Base-by-base conservation (phyloP, 2,113 vertebrate species). In the Thryonomys swinderianus region DNA sequence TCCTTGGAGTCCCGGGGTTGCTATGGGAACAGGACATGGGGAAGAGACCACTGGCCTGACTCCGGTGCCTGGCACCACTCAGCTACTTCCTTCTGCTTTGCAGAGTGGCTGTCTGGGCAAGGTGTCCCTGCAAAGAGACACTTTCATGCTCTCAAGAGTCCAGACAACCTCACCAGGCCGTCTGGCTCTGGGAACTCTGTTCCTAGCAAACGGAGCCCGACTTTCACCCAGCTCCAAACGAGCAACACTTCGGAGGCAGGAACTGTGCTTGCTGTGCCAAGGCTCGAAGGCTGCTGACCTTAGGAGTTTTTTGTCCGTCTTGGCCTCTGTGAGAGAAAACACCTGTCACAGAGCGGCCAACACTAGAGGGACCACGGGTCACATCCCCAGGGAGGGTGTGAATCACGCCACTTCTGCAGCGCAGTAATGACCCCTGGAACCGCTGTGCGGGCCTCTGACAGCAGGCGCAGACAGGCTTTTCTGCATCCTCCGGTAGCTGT, bases 211-310 rank as follows among this genome's bases (percentile, higher is more conserved):
- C 25, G 40, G 53, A n/a, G n/a, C n/a, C 88, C 27, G 88, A 73
- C 76, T 89, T 83, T 32, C 48, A 57, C 42, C 51, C 79, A 78
- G n/a, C 71, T 81, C 71, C 90, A 96, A 71, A 85, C 42, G 78
- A 88, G 21, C 78, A 69, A 86, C 55, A 27, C 80, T 59, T 20
- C 40, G 67, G 18, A 45, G 84, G 87, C 67, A 57, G 16, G 55
- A 88, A 86, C 45, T 40, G 42, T 12, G 11, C 76, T 85, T 64
- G 21, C 83, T 71, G 73, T 66, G 67, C n/a, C 62, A 40, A 73
- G 27, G 30, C 62, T 20, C 73, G 37, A 80, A 83, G 37, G 42
- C 48, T 83, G 76, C 89, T 92, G 69, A 94, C 4, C 3, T 53
- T 66, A 90, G 74, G 45, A 76, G 32, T 88, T 93, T 71, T 25